phyloP scores from a whole-genome alignment of 2,888 invertebrate species.

The Ditula angustiorana region DNA sequence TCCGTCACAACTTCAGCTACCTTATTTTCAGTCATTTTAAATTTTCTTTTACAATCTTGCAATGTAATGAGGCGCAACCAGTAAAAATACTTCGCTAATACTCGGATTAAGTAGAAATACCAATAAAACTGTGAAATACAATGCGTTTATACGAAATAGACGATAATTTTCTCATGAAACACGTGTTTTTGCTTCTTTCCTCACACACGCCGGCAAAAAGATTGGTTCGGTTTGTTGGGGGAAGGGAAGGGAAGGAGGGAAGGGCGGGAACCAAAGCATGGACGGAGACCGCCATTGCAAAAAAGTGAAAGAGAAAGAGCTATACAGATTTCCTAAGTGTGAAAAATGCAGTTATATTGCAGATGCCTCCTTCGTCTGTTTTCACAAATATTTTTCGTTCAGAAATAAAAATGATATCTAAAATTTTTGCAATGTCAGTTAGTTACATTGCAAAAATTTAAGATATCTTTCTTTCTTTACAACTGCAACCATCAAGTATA shows the following conservation, averaged over 20 bases:
- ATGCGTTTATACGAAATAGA: background rate
- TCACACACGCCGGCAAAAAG: slow-evolving; percentile 52
- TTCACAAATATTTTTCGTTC: slow-evolving; percentile 3
- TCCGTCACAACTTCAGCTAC: slow-evolving; percentile 58
- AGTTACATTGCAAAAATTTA: too few relatives aligned
- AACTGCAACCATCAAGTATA: too few relatives aligned
- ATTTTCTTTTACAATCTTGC: slow-evolving; percentile 29
- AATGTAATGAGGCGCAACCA: slow-evolving; percentile 20
- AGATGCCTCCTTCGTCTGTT: background rate
- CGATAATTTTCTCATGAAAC: slow-evolving; percentile 46
- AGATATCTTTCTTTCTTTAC: too few relatives aligned
- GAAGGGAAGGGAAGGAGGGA: slow-evolving; percentile 8
- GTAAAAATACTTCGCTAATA: slow-evolving; percentile 7
- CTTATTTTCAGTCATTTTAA: slow-evolving; percentile 72
- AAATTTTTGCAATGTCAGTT: too few relatives aligned
- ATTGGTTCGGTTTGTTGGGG: background rate
- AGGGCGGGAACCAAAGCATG: slow-evolving; percentile 14
- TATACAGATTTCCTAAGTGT: background rate
- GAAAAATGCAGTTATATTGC: background rate
- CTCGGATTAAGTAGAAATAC: background rate
- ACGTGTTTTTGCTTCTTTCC: slow-evolving; percentile 55
- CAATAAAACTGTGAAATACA: background rate
- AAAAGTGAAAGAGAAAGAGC: background rate
- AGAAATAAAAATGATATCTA: too few relatives aligned
- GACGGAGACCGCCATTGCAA: slow-evolving; percentile 2